Conservation (phyloP, 1,140 invertebrate species). For the Microvelia longipes region DNA sequence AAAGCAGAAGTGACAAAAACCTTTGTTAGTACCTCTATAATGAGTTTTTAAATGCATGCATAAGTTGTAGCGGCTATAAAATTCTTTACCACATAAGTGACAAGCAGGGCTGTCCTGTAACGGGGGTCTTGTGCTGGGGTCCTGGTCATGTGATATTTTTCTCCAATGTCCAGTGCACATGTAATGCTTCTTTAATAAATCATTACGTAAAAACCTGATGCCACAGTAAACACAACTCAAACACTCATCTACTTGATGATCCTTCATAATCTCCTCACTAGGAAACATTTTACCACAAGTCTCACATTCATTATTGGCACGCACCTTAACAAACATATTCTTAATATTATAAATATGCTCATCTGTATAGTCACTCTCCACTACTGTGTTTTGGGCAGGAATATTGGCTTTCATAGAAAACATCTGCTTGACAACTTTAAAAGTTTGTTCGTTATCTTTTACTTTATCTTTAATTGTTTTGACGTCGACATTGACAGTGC, state of each 20-base stretch:
- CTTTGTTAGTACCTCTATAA: slow-evolving; percentile 12
- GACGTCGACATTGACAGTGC: slow-evolving; percentile 10
- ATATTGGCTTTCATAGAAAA: slow-evolving; percentile 11
- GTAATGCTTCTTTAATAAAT: slow-evolving; percentile 14
- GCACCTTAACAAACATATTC: slow-evolving; percentile 8
- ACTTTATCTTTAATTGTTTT: slow-evolving; percentile 15
- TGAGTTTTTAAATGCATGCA: slow-evolving; percentile 12
- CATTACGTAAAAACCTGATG: slow-evolving; percentile 11
- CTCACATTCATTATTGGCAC: slow-evolving; percentile 9
- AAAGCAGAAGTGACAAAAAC: slow-evolving; percentile 11
- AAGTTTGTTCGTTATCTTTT: slow-evolving; percentile 14
- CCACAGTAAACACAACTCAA: slow-evolving; percentile 12
- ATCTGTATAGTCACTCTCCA: slow-evolving; percentile 3
- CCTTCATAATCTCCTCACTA: slow-evolving; percentile 4
- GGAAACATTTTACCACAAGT: slow-evolving; percentile 12
- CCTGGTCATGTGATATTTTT: background rate
- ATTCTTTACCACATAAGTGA: slow-evolving; percentile 11
- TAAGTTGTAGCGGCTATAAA: slow-evolving; percentile 4
- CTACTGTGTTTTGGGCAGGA: slow-evolving; percentile 6
- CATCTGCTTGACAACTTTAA: slow-evolving; percentile 17
- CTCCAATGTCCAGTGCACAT: slow-evolving; percentile 11
- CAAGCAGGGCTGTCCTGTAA: background rate
- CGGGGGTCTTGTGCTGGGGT: background rate
- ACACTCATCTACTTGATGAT: slow-evolving; percentile 8
- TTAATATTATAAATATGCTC: slow-evolving; percentile 9